phyloP scores from a whole-genome alignment of 2,888 invertebrate species.

The Drosophila barbarae region DNA sequence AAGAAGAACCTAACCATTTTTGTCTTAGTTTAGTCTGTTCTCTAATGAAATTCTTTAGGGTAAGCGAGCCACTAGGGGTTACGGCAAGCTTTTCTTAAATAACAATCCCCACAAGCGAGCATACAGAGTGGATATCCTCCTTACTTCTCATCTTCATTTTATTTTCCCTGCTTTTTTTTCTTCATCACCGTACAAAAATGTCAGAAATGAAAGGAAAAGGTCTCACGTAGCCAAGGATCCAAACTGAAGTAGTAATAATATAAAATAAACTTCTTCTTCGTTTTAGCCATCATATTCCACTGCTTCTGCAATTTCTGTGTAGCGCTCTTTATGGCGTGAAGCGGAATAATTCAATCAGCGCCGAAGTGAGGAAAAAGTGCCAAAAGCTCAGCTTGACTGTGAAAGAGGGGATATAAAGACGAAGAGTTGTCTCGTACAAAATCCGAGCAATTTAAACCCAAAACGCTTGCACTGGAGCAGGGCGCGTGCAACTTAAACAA shows the following conservation, averaged over 20 bases:
- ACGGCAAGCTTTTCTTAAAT: conserved; percentile 37
- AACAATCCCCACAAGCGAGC: conserved; percentile 34
- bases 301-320: conserved; percentile 33
- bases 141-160: neutral
- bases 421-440: conserved; percentile 34
- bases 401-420: neutral
- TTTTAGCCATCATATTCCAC: conserved; percentile 34
- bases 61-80: neutral
- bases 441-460: conserved; percentile 70
- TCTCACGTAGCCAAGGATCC: conserved; percentile 52
- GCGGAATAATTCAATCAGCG: conserved; percentile 73
- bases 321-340: conserved; percentile 69
- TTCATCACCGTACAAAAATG: conserved; percentile 9
- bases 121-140: conserved; percentile 18
- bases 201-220: conserved; percentile 51
- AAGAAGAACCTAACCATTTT: conserved; percentile 1
- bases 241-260: conserved; percentile 62
- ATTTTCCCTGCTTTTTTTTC: neutral
- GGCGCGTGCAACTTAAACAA: conserved; percentile 69
- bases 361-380: conserved; percentile 43
- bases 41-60: conserved; percentile 30
- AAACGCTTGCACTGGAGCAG: conserved; percentile 62
- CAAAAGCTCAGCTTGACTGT: conserved; percentile 35
- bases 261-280: conserved; percentile 49
- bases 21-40: conserved; percentile 20